These are phyloP conservation scores for Paracanthobrama guichenoti DNA, from an alignment of 2,113 vertebrate genomes.

Conservation along the genomic window DNA sequence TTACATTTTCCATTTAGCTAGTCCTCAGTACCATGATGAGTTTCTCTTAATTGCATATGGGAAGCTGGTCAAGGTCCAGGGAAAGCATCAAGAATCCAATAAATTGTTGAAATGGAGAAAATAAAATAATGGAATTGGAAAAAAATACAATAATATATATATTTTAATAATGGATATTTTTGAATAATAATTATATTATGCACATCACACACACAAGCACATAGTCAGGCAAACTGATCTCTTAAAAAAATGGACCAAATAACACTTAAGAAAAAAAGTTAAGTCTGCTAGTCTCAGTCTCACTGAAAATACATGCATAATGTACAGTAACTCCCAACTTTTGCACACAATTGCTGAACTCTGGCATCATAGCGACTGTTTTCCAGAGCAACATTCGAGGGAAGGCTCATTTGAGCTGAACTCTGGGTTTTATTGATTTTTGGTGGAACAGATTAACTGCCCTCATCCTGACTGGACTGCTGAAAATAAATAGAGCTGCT, in stretches of 20 bases:
- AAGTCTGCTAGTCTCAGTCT: background rate
- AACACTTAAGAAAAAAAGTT: background rate
- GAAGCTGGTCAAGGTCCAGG: constrained; percentile 24
- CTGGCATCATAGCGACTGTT: constrained; percentile 15
- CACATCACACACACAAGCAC: background rate
- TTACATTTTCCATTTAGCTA: constrained; percentile 27
- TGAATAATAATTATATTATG: too few species aligned
- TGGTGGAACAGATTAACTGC: constrained; percentile 54
- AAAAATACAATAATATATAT: background rate
- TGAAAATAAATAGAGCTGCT: constrained; percentile 35
- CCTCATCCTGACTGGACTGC: constrained; percentile 38
- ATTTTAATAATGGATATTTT: too few species aligned
- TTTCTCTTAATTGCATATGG: constrained; percentile 45
- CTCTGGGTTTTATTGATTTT: constrained; percentile 57
- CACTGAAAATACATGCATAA: background rate
- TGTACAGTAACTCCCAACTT: background rate
- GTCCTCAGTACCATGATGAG: constrained; percentile 30
- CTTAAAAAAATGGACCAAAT: background rate
- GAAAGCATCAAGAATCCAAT: background rate
- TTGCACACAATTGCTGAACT: constrained; percentile 36
- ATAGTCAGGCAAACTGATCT: background rate
- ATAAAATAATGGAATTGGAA: background rate
- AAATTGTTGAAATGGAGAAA: background rate
- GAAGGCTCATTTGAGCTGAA: constrained; percentile 51
- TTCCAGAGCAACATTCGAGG: constrained; percentile 23